Percentiles rank a stretch among this genome's conserved stretches.
These are phyloP conservation scores for Pangasius larnaudii DNA, from an alignment of 2,797 vertebrate genomes.

Conservation along the genomic window DNA sequence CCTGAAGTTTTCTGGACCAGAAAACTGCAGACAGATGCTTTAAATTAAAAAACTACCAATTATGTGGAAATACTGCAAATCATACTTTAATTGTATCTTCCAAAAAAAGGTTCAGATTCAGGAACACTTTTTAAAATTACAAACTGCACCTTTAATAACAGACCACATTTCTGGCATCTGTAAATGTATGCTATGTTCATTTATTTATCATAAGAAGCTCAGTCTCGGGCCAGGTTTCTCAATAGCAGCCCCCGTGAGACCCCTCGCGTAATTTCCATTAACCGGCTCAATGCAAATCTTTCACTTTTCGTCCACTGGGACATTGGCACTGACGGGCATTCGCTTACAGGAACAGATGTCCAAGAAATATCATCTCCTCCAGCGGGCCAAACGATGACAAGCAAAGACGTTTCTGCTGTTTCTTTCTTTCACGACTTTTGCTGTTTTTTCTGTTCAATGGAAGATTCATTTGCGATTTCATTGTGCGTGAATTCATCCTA, in stretches of 20 bases:
- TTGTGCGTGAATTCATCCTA: neutral
- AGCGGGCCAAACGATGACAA: conserved; percentile 74
- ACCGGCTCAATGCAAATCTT: conserved; percentile 69
- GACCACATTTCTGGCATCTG: conserved; percentile 59
- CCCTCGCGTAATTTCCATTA: conserved; percentile 72
- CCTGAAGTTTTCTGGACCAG: neutral
- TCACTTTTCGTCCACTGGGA: conserved; percentile 62
- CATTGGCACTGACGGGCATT: conserved; percentile 31
- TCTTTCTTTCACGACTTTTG: conserved; percentile 45
- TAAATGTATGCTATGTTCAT: conserved; percentile 42
- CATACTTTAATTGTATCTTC: neutral
- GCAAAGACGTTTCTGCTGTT: conserved; percentile 67
- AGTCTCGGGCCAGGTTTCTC: conserved; percentile 45
- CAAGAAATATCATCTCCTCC: conserved; percentile 75
- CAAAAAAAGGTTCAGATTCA: neutral
- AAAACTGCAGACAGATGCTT: neutral
- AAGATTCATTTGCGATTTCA: conserved; percentile 8
- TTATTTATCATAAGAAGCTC: conserved; percentile 42
- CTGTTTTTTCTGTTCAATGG: neutral
- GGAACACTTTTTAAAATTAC: neutral
- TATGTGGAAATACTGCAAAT: neutral
- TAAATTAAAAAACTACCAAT: neutral
- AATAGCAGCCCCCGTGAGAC: conserved; percentile 63
- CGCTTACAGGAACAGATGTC: conserved; percentile 81
- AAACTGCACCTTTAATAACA: conserved; percentile 7